Evolutionary conservation across 2,797 vertebrate species (phyloP).

Genomic region (Poecilia wingei): DNA sequence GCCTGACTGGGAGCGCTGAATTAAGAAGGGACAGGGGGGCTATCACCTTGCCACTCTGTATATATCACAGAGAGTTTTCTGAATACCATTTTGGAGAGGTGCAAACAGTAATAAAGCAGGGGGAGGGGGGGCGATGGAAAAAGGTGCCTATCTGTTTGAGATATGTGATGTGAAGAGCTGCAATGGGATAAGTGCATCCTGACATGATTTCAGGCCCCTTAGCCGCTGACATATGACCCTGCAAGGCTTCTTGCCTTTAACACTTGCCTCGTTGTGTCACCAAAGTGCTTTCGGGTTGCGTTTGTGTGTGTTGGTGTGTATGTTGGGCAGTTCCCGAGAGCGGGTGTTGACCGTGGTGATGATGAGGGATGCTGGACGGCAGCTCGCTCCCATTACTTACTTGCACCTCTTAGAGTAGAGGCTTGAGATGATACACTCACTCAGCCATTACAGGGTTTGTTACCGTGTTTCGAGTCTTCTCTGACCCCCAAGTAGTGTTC

Average conservation of each 20-base stretch:
- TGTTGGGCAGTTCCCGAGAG: slow-evolving; percentile 38
- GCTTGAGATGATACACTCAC: slow-evolving; percentile 57
- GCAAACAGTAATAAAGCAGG: slow-evolving; percentile 29
- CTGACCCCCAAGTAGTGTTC: slow-evolving; percentile 50
- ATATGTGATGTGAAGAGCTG: slow-evolving; percentile 41
- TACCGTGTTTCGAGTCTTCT: slow-evolving; percentile 33
- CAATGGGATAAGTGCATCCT: slow-evolving; percentile 65
- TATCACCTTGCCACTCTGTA: slow-evolving; percentile 61
- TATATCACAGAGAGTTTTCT: slow-evolving; percentile 59
- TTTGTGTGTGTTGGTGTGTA: slow-evolving; percentile 29
- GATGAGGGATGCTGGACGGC: slow-evolving; percentile 61
- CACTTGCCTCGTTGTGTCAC: slow-evolving; percentile 51
- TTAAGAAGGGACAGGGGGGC: slow-evolving; percentile 53
- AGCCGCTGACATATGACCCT: slow-evolving; percentile 71
- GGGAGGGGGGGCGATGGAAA: background rate
- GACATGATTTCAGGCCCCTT: slow-evolving; percentile 75
- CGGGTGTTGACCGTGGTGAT: slow-evolving; percentile 56
- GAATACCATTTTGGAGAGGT: slow-evolving; percentile 48
- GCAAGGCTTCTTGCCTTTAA: slow-evolving; percentile 64
- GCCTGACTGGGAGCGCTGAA: slow-evolving; percentile 48
- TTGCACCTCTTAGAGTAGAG: slow-evolving; percentile 56
- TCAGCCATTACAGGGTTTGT: slow-evolving; percentile 39
- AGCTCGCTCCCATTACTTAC: slow-evolving; percentile 64
- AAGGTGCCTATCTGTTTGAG: slow-evolving; percentile 37
- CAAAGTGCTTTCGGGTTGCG: slow-evolving; percentile 58